Evolutionary conservation across 2,797 vertebrate genomes (phyloP), one percentile per base, ranked within the genome.

Genomic region (Mastacembelus armatus): DNA sequence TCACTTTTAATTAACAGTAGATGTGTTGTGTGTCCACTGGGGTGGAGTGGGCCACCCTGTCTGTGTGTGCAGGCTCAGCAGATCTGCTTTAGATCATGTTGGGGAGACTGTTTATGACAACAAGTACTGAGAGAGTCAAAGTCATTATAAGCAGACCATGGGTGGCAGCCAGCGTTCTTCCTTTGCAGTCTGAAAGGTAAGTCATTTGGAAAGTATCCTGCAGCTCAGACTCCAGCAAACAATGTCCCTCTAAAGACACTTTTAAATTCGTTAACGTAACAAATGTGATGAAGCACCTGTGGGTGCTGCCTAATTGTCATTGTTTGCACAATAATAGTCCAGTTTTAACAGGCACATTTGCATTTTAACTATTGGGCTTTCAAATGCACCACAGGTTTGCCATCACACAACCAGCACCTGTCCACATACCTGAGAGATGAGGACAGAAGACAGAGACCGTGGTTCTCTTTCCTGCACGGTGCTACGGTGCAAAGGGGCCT

Each of bases 1-100:
- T 80, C 40, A 70, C 51, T 68, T 73, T 69, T 80, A 77, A 90
- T 86, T 56, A 84, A 15, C 35, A 26, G 29, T 19, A 52, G 61
- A 50, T 71, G 49, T 77, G 68, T 59, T 77, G 69, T 78, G 56
- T 68, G 67, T 55, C 64, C 36, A 42, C 54, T n/a, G 9, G 49
- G 39, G 58, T 10, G 7, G 26, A 47, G 69, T 24, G 43, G 65
- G 49, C 79, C 77, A 82, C 75, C 71, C 59, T 62, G 65, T 8
- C 21, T 50, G 66, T 1, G 12, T 32, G 45, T 3, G 6, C 52
- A 12, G 65, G 71, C 32, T 81, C 48, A 71, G 67, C 60, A 70
- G 48, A 67, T 65, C 78, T 80, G 80, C 59, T 80, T 45, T 29
- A 47, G 40, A 83, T 83, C 83, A 74, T 73, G 32, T 33, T 42